Evolutionary conservation across 2,797 vertebrate genomes (phyloP), one percentile per base, ranked within the genome.

Genomic region (Xenops minutus): DNA sequence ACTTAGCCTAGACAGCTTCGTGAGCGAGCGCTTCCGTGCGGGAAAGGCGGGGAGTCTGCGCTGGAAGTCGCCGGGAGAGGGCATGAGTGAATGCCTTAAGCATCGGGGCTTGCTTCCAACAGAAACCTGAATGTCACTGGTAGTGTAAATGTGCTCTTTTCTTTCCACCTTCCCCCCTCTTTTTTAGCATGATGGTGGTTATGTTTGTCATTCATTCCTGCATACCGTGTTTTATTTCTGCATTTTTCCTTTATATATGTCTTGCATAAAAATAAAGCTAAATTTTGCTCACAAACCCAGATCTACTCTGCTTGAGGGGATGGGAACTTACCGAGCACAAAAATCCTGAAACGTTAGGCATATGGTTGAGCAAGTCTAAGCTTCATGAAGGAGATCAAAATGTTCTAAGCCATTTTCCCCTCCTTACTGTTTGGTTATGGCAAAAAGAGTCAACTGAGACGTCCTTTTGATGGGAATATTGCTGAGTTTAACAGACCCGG

Each of bases 11-110:
- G 10, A 1, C 2, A 2, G 37, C 26, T 24, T 2, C 4, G 41
- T 1, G 37, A 21, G 19, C 12, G 6, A 18, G 1, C 1, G 54
- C 49, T 23, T 10, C 20, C 30, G 24, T 2, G 8, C 4, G 3
- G 10, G 20, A 46, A 3, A 15, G 13, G 10, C 8, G 6, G 14
- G 2, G 64, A 2, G 10, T 2, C 14, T 8, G 51, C n/a, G 1
- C 66, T 85, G 95, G 78, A 88, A 29, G 97, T 97, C 77, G 22
- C 51, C 7, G 9, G 18, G 11, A 98, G 98, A 98, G 97, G 98
- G 97, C 98, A 91, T 4, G 61, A 68, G 75, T n/a, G 96, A 89
- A 93, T 62, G 89, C 88, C 69, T 72, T 59, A 94, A 93, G 21
- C 32, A 14, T 8, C n/a, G 18, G 1, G 12, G 7, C 37, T 51